A percentile compares a stretch with the other conserved stretches of the same genome.
Evolutionary conservation across 2,113 vertebrate species (phyloP).

Genomic region (Epinephelus lanceolatus): DNA sequence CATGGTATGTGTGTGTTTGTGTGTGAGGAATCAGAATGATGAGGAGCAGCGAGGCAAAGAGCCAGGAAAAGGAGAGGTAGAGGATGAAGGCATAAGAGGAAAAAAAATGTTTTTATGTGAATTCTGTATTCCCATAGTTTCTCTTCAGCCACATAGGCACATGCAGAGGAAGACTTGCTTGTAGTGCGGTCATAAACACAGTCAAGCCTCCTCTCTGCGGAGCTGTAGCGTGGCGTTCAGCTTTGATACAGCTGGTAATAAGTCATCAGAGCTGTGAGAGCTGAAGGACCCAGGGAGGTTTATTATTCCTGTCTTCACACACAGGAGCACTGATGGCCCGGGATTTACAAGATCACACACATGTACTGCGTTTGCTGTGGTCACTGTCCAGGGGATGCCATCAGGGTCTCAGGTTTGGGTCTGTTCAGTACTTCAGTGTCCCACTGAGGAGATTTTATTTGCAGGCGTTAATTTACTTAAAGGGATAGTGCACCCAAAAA

Average conservation of each 20-base stretch:
- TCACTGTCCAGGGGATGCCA: not conserved
- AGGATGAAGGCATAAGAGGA: rapidly evolving
- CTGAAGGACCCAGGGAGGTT: constrained; percentile 53
- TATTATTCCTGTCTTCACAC: constrained; percentile 43
- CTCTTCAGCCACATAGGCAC: not conserved
- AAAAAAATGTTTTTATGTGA: not conserved
- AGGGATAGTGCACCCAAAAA: no score
- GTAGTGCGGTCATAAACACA: constrained; percentile 21
- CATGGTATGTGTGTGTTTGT: not conserved
- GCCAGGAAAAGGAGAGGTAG: not conserved
- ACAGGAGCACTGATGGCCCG: constrained; percentile 10
- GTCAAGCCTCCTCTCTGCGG: constrained; percentile 22
- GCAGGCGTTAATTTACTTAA: no score
- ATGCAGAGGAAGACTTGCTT: not conserved
- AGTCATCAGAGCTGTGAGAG: constrained; percentile 58
- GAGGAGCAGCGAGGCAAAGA: not conserved
- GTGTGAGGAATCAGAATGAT: not conserved
- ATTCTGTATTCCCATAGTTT: not conserved
- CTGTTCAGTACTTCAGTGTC: not conserved
- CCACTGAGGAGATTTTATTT: not conserved
- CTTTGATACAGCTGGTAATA: constrained; percentile 60
- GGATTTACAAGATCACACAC: constrained; percentile 35
- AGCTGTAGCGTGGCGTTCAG: constrained; percentile 32
- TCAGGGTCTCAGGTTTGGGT: not conserved
- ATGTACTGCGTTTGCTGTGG: not conserved